A percentile compares a stretch with the other conserved stretches of the same genome.
Conservation (phyloP, 2,888 invertebrate species). For the Sycophila texana region DNA sequence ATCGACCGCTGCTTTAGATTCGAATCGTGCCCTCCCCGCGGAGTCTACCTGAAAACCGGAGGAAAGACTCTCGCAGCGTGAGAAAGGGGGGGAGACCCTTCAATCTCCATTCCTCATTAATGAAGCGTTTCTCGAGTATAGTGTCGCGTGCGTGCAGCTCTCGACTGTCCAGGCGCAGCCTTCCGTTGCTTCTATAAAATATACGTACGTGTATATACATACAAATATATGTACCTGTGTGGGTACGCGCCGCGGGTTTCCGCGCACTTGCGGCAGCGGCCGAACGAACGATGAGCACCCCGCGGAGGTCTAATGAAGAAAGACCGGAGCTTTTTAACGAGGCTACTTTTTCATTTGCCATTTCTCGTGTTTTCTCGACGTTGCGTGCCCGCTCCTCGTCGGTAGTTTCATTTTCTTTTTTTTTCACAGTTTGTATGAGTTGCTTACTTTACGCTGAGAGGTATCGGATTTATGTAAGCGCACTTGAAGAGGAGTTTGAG, state of each 20-base stretch:
- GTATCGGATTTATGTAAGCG: no score
- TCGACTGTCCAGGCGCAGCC: background rate
- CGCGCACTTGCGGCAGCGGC: background rate
- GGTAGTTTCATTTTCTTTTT: no score
- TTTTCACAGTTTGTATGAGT: no score
- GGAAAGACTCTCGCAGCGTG: background rate
- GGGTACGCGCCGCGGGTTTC: background rate
- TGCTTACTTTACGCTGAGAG: no score
- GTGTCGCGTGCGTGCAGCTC: background rate
- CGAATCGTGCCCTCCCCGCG: no score
- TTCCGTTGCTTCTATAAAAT: background rate
- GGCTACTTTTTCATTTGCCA: no score
- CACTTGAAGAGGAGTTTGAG: no score
- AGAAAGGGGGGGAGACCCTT: background rate
- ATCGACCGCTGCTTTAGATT: no score
- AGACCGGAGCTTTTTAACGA: no score
- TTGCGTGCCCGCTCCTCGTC: no score
- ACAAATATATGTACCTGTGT: background rate
- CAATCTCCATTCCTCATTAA: slow-evolving; percentile 18
- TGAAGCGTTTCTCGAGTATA: slow-evolving; percentile 1
- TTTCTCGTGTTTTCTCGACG: no score
- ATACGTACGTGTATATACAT: background rate
- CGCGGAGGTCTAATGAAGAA: background rate
- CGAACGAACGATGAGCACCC: background rate
- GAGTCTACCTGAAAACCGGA: no score